Evolutionary conservation across 1,140 invertebrate species (phyloP).

Genomic region (Euwallacea fornicatus): DNA sequence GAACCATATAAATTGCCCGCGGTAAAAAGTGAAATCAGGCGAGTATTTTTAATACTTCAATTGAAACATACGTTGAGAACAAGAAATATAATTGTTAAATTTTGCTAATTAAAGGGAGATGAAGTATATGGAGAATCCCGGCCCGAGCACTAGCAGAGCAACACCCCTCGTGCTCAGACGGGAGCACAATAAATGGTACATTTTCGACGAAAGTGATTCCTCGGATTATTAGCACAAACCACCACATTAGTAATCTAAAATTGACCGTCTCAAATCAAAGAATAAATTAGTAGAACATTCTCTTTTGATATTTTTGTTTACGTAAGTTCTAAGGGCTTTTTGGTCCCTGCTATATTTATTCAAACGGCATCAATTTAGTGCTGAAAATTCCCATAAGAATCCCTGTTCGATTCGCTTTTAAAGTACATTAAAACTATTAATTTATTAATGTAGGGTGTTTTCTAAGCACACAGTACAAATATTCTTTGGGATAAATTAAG

Average conservation of each 20-base stretch:
- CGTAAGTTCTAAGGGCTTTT: neutral
- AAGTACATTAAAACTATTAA: too few relatives aligned
- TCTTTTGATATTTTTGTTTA: constrained; percentile 2
- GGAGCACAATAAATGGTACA: constrained; percentile 32
- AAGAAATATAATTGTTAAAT: neutral
- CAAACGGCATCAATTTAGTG: too few relatives aligned
- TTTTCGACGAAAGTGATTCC: constrained; percentile 25
- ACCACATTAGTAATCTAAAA: too few relatives aligned
- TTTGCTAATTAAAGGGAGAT: constrained; percentile 10
- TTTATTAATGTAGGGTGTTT: too few relatives aligned
- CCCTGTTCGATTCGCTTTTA: too few relatives aligned
- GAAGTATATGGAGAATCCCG: constrained; percentile 23
- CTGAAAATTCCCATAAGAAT: too few relatives aligned
- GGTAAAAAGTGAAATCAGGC: constrained; percentile 34
- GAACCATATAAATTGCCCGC: constrained; percentile 20
- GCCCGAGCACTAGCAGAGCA: constrained; percentile 27
- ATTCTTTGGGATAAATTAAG: too few relatives aligned
- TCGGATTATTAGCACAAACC: constrained; percentile 10
- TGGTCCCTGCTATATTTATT: too few relatives aligned
- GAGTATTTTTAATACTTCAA: neutral
- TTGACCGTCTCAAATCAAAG: too few relatives aligned
- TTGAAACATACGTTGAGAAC: too few relatives aligned
- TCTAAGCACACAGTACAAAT: too few relatives aligned
- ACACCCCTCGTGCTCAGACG: constrained; percentile 25
- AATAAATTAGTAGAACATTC: too few relatives aligned